Evolutionary conservation across 2,797 vertebrate genomes (phyloP).

Genomic region (Sebastes steindachneri): DNA sequence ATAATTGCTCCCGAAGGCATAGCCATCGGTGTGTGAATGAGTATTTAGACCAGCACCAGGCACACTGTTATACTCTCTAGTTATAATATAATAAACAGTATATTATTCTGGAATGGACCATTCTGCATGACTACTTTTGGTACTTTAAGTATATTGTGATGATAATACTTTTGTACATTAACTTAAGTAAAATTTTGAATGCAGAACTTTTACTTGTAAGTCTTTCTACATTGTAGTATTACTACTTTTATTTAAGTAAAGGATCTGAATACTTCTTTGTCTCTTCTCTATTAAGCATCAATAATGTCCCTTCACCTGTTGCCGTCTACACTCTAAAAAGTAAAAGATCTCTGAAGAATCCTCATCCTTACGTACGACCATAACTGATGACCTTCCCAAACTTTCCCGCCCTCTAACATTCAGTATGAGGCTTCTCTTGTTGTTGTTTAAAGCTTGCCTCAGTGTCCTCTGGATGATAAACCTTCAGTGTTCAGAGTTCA

Average conservation of each 20-base stretch:
- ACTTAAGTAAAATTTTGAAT: neutral
- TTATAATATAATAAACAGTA: no score
- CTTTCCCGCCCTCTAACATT: neutral
- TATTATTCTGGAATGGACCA: neutral
- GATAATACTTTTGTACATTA: no score
- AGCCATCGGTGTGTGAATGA: no score
- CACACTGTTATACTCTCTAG: no score
- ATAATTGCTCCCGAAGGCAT: no score
- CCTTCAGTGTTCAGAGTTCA: conserved; percentile 16
- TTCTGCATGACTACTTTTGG: neutral
- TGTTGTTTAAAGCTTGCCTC: neutral
- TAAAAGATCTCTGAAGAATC: neutral
- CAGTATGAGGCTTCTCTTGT: neutral
- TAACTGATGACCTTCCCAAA: neutral
- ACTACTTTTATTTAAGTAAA: neutral
- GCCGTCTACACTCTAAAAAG: neutral
- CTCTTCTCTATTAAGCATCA: neutral
- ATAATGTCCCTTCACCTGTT: neutral
- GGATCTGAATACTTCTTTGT: neutral
- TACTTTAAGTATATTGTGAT: neutral
- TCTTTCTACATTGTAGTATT: neutral
- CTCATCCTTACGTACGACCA: neutral
- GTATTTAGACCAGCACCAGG: no score
- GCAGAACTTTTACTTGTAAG: neutral
- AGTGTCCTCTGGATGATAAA: neutral